Conservation (phyloP, 2,888 invertebrate species). For the Pycnomerus fuliginosus region DNA sequence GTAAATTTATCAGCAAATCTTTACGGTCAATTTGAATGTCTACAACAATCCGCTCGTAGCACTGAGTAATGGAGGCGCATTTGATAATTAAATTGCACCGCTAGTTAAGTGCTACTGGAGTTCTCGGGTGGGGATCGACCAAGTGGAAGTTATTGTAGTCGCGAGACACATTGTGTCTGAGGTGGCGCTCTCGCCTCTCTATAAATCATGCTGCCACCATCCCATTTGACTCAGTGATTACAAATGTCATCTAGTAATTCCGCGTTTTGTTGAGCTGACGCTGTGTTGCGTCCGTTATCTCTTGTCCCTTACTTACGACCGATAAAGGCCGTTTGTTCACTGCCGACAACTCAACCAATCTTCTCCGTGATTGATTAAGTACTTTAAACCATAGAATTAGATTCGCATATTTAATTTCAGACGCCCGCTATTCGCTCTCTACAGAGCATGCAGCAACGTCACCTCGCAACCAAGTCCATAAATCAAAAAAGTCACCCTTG, state of each 20-base stretch:
- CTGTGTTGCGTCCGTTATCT: constrained; percentile 24
- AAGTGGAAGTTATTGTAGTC: constrained; percentile 45
- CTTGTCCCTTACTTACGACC: constrained; percentile 17
- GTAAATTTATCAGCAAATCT: constrained; percentile 49
- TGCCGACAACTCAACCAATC: constrained; percentile 18
- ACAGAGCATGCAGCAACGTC: constrained; percentile 37
- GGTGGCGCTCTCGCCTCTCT: constrained; percentile 41
- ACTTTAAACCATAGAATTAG: constrained; percentile 50
- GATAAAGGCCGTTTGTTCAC: constrained; percentile 22
- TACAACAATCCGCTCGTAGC: constrained; percentile 45
- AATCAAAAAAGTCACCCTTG: constrained; percentile 53
- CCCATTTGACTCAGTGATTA: constrained; percentile 48
- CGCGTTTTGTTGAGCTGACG: constrained; percentile 34
- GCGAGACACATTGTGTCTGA: constrained; percentile 43
- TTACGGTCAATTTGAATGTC: constrained; percentile 49
- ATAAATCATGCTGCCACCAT: constrained; percentile 48
- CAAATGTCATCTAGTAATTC: constrained; percentile 47
- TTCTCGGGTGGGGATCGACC: constrained; percentile 32
- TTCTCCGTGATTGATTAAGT: constrained; percentile 52
- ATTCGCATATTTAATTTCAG: constrained; percentile 53
- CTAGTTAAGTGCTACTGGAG: constrained; percentile 39
- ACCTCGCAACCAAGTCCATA: constrained; percentile 47
- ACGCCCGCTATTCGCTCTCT: constrained; percentile 37
- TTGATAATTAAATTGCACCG: constrained; percentile 50
- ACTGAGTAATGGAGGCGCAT: constrained; percentile 48